phyloP scores from a whole-genome alignment of 35 echinoderm and acorn worm species.

The Acanthaster planci region DNA sequence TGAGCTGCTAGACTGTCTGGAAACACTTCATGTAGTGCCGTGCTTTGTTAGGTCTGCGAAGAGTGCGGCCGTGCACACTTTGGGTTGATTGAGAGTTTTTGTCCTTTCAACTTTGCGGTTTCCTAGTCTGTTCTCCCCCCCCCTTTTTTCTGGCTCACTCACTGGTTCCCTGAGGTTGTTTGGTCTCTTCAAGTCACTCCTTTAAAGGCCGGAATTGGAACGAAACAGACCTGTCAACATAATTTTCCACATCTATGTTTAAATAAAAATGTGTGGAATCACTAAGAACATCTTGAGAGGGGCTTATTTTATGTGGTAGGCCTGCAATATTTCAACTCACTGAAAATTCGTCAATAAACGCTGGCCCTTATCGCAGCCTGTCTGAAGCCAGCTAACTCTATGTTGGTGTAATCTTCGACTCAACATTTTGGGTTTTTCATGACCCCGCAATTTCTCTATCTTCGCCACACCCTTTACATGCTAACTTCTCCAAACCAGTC shows the following conservation, averaged over 20 bases:
- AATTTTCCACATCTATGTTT: not conserved
- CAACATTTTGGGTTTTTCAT: no score
- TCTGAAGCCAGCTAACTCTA: no score
- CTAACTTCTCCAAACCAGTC: no score
- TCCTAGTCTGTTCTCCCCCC: not conserved
- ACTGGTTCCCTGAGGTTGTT: slow-evolving; percentile 7
- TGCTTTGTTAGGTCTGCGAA: not conserved
- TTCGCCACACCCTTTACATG: no score
- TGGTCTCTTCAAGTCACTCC: not conserved
- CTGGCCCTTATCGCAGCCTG: no score
- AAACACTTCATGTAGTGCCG: not conserved
- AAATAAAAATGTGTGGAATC: no score
- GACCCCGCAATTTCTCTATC: no score
- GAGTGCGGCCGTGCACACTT: not conserved
- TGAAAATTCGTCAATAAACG: no score
- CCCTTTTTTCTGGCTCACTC: not conserved
- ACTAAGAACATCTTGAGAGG: no score
- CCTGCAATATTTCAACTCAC: no score
- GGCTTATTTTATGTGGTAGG: no score
- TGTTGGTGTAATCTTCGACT: no score
- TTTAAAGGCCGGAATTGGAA: slow-evolving; percentile 1
- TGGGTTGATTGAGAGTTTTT: not conserved
- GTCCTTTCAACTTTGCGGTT: not conserved
- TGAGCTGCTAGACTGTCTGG: not conserved
- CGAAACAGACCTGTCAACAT: not conserved